Evolutionary conservation across 2,888 invertebrate genomes (phyloP).

Genomic region (Diarsia rubi): DNA sequence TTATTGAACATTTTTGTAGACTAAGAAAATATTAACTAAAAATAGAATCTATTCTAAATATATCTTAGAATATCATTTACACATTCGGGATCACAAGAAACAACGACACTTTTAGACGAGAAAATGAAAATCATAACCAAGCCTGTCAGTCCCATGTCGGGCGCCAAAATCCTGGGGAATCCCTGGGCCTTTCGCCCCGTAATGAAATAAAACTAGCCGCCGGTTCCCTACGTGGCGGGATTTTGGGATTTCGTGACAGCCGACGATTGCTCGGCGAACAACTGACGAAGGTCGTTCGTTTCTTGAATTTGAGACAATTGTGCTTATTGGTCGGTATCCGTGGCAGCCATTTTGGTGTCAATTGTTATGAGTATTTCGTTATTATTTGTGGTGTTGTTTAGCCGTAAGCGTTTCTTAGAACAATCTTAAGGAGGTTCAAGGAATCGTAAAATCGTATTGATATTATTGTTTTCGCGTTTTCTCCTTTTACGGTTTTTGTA

Average conservation of each 20-base stretch:
- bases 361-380: slow-evolving; percentile 50
- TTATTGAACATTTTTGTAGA: neutral
- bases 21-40: neutral
- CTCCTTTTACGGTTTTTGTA: slow-evolving; percentile 9
- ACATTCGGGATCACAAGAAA: slow-evolving; percentile 41
- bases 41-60: neutral
- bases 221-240: slow-evolving; percentile 72
- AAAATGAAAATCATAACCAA: slow-evolving; percentile 69
- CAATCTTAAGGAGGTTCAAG: slow-evolving; percentile 1
- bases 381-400: slow-evolving; percentile 38
- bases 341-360: slow-evolving; percentile 43
- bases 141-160: slow-evolving; percentile 67
- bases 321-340: slow-evolving; percentile 52
- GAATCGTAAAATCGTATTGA: slow-evolving; percentile 31
- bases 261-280: slow-evolving; percentile 71
- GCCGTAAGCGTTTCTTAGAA: slow-evolving; percentile 6
- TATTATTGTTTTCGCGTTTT: slow-evolving; percentile 2
- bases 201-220: slow-evolving; percentile 80
- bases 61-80: slow-evolving; percentile 24
- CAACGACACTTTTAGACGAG: slow-evolving; percentile 51
- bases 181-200: slow-evolving; percentile 68
- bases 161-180: slow-evolving; percentile 70
- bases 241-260: slow-evolving; percentile 72
- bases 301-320: slow-evolving; percentile 73
- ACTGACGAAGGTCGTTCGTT: slow-evolving; percentile 77